Evolutionary conservation across 2,888 invertebrate species (phyloP), one percentile per base, ranked within the genome.

Genomic region (Drosophila neutralis): DNA sequence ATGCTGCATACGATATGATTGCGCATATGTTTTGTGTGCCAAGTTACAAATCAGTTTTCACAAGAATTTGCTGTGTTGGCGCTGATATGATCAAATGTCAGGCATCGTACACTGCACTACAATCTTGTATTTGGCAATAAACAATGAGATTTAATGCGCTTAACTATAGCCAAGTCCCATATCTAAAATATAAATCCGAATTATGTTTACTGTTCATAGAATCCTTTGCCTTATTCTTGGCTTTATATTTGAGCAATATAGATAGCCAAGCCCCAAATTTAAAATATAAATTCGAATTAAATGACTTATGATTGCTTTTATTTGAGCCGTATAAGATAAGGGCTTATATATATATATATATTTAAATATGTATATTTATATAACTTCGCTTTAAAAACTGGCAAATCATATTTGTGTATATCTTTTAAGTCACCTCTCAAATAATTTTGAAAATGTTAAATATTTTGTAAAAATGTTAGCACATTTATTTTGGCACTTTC

Each of bases 41-140:
- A 66, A 77, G 77, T 79, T 82, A 76, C 87, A 83, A 83, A 84
- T 86, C 84, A 87, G 80, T 73, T 87, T 83, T 82, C 74, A 68
- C 52, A 78, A 76, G 80, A 83, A 80, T 69, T 72, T 68, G 49
- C 66, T 68, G 48, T 70, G 52, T 59, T 57, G 60, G 56, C 38
- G 40, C 62, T 65, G 80, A 80, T 83, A 82, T 75, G 73, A 84
- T 84, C 86, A 84, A 74, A 74, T 80, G 72, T 81, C 73, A 59
- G 72, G 38, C 61, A 69, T 61, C 53, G 57, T 56, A 74, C 80
- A 85, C 73, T 78, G n/a, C 18, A 7, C 66, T 15, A 2, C 13
- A 29, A n/a, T n/a, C 27, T n/a, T n/a, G 13, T 18, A 4, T 27
- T 56, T 13, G 29, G 0, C 35, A 11, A 27, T 27, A 36, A 36